Evolutionary conservation across 2,888 invertebrate species (phyloP), one percentile per base, ranked within the genome.

Genomic region (Oeneis ivallda): DNA sequence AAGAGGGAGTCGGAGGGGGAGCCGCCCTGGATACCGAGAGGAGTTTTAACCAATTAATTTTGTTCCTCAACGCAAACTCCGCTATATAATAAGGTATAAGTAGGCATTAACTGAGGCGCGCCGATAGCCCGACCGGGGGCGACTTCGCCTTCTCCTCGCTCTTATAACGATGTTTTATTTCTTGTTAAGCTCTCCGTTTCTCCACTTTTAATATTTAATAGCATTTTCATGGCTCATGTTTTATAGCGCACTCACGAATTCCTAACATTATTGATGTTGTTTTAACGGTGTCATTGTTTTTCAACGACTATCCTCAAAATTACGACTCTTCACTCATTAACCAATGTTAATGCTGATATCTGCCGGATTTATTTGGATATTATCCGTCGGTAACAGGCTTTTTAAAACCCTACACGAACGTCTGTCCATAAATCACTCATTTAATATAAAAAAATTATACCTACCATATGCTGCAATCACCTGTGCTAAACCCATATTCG

Each of bases 21-120:
- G 83, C 87, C 87, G 86, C 91, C 91, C 87, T 89, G 92, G 92
- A 92, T 92, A 92, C 92, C 86, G 91, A 92, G 92, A 92, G 92
- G 92, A 92, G 92, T 92, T 92, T 92, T 92, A 92, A 92, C 92
- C 92, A 92, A 92, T 92, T 92, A 92, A 92, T 92, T 92, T 92
- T 92, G 92, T 92, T 92, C 92, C 92, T 92, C 92, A 92, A 92
- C 92, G 91, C 92, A 92, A 92, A 92, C 92, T 92, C 87, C 85
- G 92, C 91, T 90, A 91, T 92, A 91, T 90, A 92, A 91, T 92
- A 92, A 91, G 91, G 89, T 92, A 92, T 91, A 91, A 92, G 92
- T 91, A 92, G 92, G 89, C 90, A 89, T 91, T 91, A 92, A 87
- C 87, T 84, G 89, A 88, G 88, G 86, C 87, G 89, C 89, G 89